phyloP scores from a whole-genome alignment of 2,888 invertebrate genomes.

The Chrysopilus asiliformis region DNA sequence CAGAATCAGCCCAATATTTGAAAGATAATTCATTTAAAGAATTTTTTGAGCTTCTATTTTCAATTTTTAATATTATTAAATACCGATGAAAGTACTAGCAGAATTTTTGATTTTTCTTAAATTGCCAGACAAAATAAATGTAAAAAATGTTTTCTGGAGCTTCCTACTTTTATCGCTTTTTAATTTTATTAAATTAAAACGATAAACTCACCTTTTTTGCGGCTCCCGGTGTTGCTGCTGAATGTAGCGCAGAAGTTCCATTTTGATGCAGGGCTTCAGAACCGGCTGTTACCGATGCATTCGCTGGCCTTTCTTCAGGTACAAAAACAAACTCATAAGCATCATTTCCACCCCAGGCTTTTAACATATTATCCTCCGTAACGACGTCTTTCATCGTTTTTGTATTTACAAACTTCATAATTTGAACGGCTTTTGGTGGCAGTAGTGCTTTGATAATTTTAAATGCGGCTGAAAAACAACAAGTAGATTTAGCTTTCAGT shows the following conservation, averaged over 20 bases:
- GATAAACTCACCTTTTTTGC: constrained; percentile 1
- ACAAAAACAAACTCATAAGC: constrained; percentile 58
- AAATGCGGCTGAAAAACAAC: constrained; percentile 60
- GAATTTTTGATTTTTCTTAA: too few species aligned
- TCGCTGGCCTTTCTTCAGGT: constrained; percentile 45
- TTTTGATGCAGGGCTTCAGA: background rate
- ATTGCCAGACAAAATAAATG: too few species aligned
- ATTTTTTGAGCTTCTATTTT: too few species aligned
- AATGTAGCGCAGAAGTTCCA: background rate
- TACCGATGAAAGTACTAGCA: too few species aligned
- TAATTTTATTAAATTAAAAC: too few species aligned
- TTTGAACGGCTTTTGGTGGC: constrained; percentile 76
- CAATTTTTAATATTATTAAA: too few species aligned
- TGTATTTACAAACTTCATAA: constrained; percentile 72
- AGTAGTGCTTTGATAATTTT: constrained; percentile 78
- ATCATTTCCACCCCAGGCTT: constrained; percentile 68
- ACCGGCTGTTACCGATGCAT: constrained; percentile 1
- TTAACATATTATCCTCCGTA: constrained; percentile 56
- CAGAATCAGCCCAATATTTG: too few species aligned
- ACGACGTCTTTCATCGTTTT: constrained; percentile 62
- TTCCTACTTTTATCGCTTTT: too few species aligned
- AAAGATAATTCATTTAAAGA: too few species aligned
- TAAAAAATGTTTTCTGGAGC: too few species aligned
- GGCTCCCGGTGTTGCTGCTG: background rate
- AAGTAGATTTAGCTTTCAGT: too few species aligned